phyloP scores from a whole-genome alignment of 2,888 invertebrate genomes.

The Cotesia congregata region DNA sequence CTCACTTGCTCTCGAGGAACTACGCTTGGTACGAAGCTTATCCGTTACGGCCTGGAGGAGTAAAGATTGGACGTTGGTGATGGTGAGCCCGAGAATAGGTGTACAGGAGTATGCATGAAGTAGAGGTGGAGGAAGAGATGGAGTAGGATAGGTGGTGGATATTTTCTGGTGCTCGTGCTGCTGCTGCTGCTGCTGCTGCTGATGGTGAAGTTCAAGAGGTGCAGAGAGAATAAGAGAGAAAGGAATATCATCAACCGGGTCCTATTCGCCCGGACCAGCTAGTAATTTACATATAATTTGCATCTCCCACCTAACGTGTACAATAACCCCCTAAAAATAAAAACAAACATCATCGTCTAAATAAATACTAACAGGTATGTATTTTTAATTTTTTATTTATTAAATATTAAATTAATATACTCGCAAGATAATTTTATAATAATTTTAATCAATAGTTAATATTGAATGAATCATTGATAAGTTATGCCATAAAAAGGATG shows the following conservation, averaged over 20 bases:
- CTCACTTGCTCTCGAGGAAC: slow-evolving; percentile 41
- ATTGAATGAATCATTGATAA: neutral
- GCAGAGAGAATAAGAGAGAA: slow-evolving; percentile 32
- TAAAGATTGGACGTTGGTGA: slow-evolving; percentile 47
- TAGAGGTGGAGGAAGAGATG: slow-evolving; percentile 5
- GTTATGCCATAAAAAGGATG: neutral
- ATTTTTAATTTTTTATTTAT: too few species aligned
- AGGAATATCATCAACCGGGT: slow-evolving; percentile 43
- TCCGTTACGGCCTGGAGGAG: slow-evolving; percentile 59
- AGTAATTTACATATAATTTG: slow-evolving; percentile 24
- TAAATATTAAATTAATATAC: too few species aligned
- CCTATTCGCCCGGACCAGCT: slow-evolving; percentile 37
- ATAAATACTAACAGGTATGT: neutral
- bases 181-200: neutral
- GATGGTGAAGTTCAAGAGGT: slow-evolving; percentile 13
- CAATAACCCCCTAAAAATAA: slow-evolving; percentile 26
- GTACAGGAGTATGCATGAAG: neutral
- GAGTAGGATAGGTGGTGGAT: neutral
- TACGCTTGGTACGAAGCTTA: slow-evolving; percentile 55
- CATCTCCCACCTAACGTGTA: slow-evolving; percentile 16
- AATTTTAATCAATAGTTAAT: neutral
- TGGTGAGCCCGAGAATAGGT: slow-evolving; percentile 50
- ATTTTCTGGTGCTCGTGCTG: slow-evolving; percentile 1
- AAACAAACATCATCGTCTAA: neutral
- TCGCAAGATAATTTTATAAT: neutral